phyloP scores from a whole-genome alignment of 2,113 vertebrate genomes.

The Tyrannus savana region DNA sequence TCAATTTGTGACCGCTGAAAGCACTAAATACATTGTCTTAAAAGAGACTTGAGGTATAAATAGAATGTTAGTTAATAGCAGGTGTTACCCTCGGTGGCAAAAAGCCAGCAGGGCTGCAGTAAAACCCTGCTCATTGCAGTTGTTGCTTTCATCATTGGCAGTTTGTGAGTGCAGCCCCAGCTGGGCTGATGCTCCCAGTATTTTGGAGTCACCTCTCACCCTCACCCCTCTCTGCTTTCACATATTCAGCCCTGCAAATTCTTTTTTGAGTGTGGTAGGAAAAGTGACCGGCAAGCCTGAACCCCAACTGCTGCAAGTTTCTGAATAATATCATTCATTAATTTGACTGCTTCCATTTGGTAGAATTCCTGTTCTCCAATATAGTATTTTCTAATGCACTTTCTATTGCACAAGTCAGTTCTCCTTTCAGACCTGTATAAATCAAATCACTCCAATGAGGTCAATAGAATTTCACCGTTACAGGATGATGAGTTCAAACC shows the following conservation, averaged over 20 bases:
- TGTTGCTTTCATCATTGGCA: not conserved
- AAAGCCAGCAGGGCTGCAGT: not conserved
- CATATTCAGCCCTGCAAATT: not conserved
- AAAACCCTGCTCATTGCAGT: not conserved
- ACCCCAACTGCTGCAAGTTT: not conserved
- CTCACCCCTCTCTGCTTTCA: not conserved
- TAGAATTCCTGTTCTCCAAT: not conserved
- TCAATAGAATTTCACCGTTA: not conserved
- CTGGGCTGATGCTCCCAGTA: not conserved
- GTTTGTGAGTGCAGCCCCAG: not conserved
- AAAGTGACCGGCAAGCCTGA: not conserved
- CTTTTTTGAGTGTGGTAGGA: not conserved
- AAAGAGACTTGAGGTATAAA: not conserved
- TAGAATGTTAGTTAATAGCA: slow-evolving; percentile 1
- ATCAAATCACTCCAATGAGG: not conserved
- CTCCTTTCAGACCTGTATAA: not conserved
- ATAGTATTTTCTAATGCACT: not conserved
- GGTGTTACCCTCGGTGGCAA: not conserved
- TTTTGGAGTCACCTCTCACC: not conserved
- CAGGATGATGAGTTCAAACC: not conserved
- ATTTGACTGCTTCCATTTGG: not conserved
- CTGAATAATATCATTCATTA: not conserved
- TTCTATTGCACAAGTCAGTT: not conserved
- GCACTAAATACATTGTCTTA: not conserved
- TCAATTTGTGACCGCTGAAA: not conserved